A percentile compares a stretch with the other conserved stretches of the same genome.
Conservation (phyloP, 2,797 vertebrate genomes). For the Discoglossus pictus region DNA sequence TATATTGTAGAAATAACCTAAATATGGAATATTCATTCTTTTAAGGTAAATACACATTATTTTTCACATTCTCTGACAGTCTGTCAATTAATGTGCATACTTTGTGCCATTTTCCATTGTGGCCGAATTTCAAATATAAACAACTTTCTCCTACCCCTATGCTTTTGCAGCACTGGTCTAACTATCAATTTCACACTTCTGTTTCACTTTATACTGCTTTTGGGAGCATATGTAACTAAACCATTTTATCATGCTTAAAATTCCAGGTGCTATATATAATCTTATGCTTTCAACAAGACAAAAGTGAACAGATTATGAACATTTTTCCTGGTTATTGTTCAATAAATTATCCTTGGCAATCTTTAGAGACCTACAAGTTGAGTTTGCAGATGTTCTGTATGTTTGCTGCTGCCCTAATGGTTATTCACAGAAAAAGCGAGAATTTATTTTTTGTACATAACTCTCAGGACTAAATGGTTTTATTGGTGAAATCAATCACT, state of each 20-base stretch:
- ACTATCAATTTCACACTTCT: conserved; percentile 54
- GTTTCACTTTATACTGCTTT: conserved; percentile 36
- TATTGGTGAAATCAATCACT: too few relatives aligned
- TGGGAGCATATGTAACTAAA: not conserved
- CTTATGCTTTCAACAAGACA: conserved; percentile 22
- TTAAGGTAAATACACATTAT: conserved; percentile 14
- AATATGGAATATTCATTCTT: not conserved
- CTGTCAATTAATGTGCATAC: conserved; percentile 31
- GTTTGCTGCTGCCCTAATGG: conserved; percentile 1
- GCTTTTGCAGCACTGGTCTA: conserved; percentile 50
- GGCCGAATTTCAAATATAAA: conserved; percentile 36
- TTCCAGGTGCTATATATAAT: conserved; percentile 38
- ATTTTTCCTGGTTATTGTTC: conserved; percentile 30
- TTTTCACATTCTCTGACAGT: conserved; percentile 19
- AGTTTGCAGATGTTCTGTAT: conserved; percentile 39
- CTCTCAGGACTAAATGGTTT: too few relatives aligned
- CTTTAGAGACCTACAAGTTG: conserved; percentile 1
- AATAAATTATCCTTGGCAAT: conserved; percentile 33
- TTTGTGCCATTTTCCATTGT: conserved; percentile 35
- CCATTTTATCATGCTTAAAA: conserved; percentile 35
- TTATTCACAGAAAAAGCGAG: not conserved
- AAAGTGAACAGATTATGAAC: conserved; percentile 26
- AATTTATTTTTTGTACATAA: too few relatives aligned
- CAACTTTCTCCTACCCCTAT: conserved; percentile 50
- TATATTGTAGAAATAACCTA: not conserved